Evolutionary conservation across 2,888 invertebrate species (phyloP).

Genomic region (Lamproptera curius): DNA sequence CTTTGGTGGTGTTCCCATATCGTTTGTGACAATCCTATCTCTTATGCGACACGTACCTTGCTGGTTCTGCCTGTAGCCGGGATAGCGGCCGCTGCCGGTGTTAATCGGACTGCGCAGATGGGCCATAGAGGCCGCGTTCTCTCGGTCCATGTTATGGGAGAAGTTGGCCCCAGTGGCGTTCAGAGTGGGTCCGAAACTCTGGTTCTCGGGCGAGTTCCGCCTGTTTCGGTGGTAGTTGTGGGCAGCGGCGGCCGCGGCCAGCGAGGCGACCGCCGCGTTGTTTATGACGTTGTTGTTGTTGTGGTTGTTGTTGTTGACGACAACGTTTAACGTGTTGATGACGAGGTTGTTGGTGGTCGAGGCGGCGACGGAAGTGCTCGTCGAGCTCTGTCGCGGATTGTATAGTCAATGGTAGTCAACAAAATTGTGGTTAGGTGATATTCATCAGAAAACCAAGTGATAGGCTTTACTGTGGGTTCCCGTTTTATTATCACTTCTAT

Average conservation of each 20-base stretch:
- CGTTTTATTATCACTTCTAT: no score
- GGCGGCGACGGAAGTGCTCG: conserved; percentile 68
- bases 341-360: conserved; percentile 74
- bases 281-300: conserved; percentile 75
- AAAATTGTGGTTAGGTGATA: no score
- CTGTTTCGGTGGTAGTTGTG: conserved; percentile 70
- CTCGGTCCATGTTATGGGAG: conserved; percentile 62
- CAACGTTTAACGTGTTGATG: conserved; percentile 73
- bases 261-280: conserved; percentile 70
- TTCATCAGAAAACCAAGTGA: no score
- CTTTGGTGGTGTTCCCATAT: conserved; percentile 53
- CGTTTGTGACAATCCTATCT: conserved; percentile 50
- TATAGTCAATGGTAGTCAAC: no score
- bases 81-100: conserved; percentile 66
- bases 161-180: conserved; percentile 66
- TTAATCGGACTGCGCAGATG: conserved; percentile 67
- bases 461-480: no score
- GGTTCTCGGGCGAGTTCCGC: conserved; percentile 69
- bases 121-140: conserved; percentile 68
- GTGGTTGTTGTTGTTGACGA: conserved; percentile 75
- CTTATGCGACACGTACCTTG: conserved; percentile 67
- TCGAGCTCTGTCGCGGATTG: conserved; percentile 70
- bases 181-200: conserved; percentile 67
- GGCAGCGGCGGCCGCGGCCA: conserved; percentile 71
- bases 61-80: conserved; percentile 68